Evolutionary conservation across 2,797 vertebrate species (phyloP), one percentile per base, ranked within the genome.

Genomic region (Sus cebifrons): DNA sequence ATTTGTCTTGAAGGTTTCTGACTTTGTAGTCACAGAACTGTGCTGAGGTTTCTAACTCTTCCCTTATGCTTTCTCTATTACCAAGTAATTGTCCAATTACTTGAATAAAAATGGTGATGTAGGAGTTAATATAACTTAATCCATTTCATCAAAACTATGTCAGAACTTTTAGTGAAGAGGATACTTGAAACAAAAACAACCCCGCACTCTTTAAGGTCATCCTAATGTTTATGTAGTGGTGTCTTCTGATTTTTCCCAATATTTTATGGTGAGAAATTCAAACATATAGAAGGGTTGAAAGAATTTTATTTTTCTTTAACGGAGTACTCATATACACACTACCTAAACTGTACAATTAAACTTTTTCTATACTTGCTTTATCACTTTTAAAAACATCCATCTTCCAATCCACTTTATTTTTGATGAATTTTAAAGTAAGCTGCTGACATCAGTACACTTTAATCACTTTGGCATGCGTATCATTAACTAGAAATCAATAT

Each of bases 1-100:
- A 93, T 86, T 86, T 91, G 85, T 77, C 78, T 79, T n/a, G n/a
- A 92, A 97, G 52, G 58, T 85, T 79, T 89, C 79, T 96, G 64
- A 74, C 54, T 94, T 62, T 25, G 89, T 6, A 92, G 54, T 75
- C 62, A 91, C 29, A 79, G 49, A 78, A 81, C 6, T 77, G 54
- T 49, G 92, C 40, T 75, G 32, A 40, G 73, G 67, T 73, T 89
- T 87, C 64, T 65, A 82, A 89, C 27, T 73, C 67, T 96, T 73
- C 0, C 5, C 9, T 88, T 73, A 18, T 71, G 60, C 40, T 40
- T 94, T 89, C 68, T 97, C 18, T 91, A 65, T 52, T 86, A 77
- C 20, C 68, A 89, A 70, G 64, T 77, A 86, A 95, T 96, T 94
- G 79, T 56, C 70, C n/a, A 90, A 73, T 71, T 90, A 84, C 11